These are phyloP conservation scores for Lasioglossum malachurum DNA, from an alignment of 2,888 invertebrate species.

Conservation along the genomic window DNA sequence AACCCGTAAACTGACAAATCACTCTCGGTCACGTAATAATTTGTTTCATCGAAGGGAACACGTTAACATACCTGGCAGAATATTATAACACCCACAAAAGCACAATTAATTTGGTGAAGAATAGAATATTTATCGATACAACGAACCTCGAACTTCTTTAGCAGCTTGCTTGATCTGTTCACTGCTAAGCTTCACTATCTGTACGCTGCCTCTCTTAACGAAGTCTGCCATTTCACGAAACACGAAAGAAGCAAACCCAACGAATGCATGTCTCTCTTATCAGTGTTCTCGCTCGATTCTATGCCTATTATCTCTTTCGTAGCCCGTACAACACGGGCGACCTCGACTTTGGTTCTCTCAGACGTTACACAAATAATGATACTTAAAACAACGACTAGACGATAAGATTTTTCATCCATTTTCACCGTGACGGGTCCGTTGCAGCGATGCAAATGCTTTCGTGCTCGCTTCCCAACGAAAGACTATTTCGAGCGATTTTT, in stretches of 20 bases:
- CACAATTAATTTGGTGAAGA: not conserved
- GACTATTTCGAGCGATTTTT: not conserved
- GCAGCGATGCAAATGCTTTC: not conserved
- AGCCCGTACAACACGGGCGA: constrained; percentile 67
- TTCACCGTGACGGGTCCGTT: too few species aligned
- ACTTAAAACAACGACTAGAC: constrained; percentile 20
- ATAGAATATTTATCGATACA: not conserved
- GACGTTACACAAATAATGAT: constrained; percentile 60
- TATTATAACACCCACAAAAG: not conserved
- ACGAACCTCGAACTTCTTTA: constrained; percentile 86
- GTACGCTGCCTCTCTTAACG: constrained; percentile 81
- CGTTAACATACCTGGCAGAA: not conserved
- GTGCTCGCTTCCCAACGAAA: rapidly evolving
- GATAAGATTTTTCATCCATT: not conserved
- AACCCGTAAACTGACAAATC: not conserved
- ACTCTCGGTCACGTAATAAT: not conserved
- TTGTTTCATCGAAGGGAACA: not conserved
- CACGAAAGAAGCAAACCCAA: constrained; percentile 62
- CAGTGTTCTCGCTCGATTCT: constrained; percentile 68
- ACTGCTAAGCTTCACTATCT: constrained; percentile 85
- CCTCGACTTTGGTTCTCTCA: constrained; percentile 76
- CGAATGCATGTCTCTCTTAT: constrained; percentile 71
- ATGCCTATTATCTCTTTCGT: constrained; percentile 66
- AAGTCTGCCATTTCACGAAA: constrained; percentile 82
- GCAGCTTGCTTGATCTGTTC: constrained; percentile 86